Conservation (phyloP, 2,888 invertebrate genomes). For the Cheilosia impressa region DNA sequence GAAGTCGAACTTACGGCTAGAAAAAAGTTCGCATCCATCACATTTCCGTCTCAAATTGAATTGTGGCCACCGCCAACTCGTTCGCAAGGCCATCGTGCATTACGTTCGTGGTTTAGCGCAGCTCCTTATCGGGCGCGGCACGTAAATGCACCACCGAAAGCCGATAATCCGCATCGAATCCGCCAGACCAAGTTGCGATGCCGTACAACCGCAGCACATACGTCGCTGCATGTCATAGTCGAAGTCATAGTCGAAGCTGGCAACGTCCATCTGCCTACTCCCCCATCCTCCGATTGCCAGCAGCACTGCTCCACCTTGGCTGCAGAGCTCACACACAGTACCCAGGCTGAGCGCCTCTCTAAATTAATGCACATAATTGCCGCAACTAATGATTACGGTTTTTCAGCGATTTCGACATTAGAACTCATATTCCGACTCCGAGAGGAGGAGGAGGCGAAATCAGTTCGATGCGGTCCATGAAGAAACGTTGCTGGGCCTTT, state of each 20-base stretch:
- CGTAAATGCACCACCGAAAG: conserved; percentile 31
- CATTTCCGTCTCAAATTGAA: conserved; percentile 9
- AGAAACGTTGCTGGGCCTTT: not conserved
- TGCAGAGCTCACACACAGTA: not conserved
- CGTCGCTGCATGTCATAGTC: conserved; percentile 4
- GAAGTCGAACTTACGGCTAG: not conserved
- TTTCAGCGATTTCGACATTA: conserved; percentile 65
- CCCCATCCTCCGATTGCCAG: conserved; percentile 30
- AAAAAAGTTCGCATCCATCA: not conserved
- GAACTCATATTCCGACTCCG: conserved; percentile 55
- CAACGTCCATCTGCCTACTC: conserved; percentile 64
- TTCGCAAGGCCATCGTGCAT: conserved; percentile 49
- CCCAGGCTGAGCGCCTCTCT: conserved; percentile 54
- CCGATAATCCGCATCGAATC: conserved; percentile 64
- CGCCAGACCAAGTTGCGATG: conserved; percentile 39
- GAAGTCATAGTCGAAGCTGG: conserved; percentile 16
- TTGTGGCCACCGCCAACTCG: conserved; percentile 5
- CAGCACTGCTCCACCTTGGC: conserved; percentile 44
- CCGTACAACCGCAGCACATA: conserved; percentile 1
- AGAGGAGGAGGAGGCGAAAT: conserved; percentile 25
- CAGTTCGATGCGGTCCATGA: conserved; percentile 31
- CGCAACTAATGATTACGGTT: conserved; percentile 71
- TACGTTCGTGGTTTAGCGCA: conserved; percentile 25
- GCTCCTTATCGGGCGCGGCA: conserved; percentile 49
- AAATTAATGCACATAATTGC: conserved; percentile 74